Base-by-base conservation (phyloP, 1,140 invertebrate genomes). In the Ceratina japonica region DNA sequence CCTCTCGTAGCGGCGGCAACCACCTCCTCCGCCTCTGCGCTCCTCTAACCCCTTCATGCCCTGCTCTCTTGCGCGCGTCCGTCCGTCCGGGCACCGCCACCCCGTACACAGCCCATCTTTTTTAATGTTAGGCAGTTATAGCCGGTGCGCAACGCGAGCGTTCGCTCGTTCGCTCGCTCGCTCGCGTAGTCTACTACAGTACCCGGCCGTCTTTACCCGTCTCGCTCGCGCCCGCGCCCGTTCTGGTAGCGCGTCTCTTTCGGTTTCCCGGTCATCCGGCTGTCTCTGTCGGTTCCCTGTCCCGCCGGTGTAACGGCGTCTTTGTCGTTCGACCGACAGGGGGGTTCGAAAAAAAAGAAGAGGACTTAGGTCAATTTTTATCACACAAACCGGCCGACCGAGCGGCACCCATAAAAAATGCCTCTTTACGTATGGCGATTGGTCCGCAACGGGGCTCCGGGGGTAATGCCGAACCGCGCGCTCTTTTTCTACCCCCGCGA, bases 401-500 rank as follows among this genome's bases (percentile, higher is more conserved):
- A 90, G 88, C 89, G 90, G 92, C 90, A 88, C 91, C 92, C 91
- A 92, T 92, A 92, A 92, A 92, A 92, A 92, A 92, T 92, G 91
- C 91, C 91, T 92, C 92, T 92, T 92, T 92, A 92, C 92, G 92
- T 92, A 92, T 92, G 92, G 92, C 91, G 92, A 92, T 92, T 92
- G 92, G 92, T 92, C 92, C 89, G 90, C 87, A 86, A 86, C 85
- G 84, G 90, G 82, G 90, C 87, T 90, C 89, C 90, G 89, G 91
- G 91, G 91, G 91, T 92, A 91, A 91, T 92, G 89, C 89, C 89
- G 89, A 83, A 83, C 83, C 87, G 80, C 84, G 89, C 88, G 87
- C 87, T 88, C 79, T 89, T 87, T 90, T 85, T 87, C 70, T 69
- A 85, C 83, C 81, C 85, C 70, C 62, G 37, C 86, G 77, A n/a